These are phyloP conservation scores for Lymantria monacha DNA, from an alignment of 2,888 invertebrate species.

Conservation along the genomic window DNA sequence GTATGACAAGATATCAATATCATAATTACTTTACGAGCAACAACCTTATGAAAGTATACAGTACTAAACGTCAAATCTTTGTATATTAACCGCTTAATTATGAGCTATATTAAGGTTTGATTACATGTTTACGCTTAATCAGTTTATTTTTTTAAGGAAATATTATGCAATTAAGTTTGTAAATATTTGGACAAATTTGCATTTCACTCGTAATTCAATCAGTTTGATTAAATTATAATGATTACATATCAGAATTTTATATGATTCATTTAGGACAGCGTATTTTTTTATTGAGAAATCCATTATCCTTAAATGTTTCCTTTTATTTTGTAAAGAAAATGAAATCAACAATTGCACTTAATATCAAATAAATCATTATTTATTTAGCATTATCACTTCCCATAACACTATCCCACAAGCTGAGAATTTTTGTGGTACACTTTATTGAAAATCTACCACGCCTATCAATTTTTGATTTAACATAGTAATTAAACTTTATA, in stretches of 20 bases:
- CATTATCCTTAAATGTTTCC: too few species aligned
- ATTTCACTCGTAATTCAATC: background rate
- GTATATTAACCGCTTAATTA: constrained; percentile 14
- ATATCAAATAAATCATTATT: too few species aligned
- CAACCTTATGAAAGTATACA: constrained; percentile 15
- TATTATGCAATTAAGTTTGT: background rate
- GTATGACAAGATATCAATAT: constrained; percentile 13
- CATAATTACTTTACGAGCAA: constrained; percentile 30
- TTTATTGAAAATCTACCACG: too few species aligned
- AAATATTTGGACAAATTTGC: background rate
- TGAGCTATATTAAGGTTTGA: constrained; percentile 5
- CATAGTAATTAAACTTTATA: too few species aligned
- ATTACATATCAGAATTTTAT: background rate
- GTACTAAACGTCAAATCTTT: constrained; percentile 13
- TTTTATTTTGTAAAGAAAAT: too few species aligned
- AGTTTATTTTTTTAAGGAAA: background rate
- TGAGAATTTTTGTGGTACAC: too few species aligned
- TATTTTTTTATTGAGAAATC: too few species aligned
- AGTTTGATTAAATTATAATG: background rate
- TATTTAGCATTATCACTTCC: too few species aligned
- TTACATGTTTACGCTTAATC: background rate
- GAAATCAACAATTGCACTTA: too few species aligned
- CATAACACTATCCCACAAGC: too few species aligned
- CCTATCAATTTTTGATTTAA: too few species aligned
- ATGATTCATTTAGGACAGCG: background rate